A percentile compares a stretch with the other conserved stretches of the same genome.
phyloP scores from a whole-genome alignment of 2,797 vertebrate genomes.

The Stomatorhinus walkeri region DNA sequence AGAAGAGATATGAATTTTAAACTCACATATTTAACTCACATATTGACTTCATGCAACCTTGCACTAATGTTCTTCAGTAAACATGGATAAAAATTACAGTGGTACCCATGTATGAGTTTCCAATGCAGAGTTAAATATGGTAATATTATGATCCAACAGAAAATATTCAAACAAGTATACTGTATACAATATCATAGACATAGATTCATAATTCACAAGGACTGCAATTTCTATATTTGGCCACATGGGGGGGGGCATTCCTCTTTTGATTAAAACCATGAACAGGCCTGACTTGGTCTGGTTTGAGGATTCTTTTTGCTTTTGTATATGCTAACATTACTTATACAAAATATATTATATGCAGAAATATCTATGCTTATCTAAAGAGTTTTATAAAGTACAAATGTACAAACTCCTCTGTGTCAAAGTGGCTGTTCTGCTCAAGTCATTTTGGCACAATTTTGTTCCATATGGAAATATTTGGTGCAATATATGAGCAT shows the following conservation, averaged over 20 bases:
- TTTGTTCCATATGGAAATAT: neutral
- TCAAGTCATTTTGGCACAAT: neutral
- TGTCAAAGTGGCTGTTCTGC: neutral
- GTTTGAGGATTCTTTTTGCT: neutral
- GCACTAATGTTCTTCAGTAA: neutral
- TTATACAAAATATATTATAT: neutral
- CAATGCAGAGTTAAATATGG: neutral
- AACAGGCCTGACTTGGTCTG: neutral
- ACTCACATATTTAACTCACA: neutral
- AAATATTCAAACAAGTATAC: neutral
- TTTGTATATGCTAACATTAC: neutral
- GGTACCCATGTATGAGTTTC: neutral
- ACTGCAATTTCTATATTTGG: neutral
- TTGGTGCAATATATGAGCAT: neutral
- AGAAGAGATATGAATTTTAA: neutral
- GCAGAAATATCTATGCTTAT: neutral
- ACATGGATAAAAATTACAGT: neutral
- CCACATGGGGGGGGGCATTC: neutral
- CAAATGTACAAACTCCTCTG: neutral
- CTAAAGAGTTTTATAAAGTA: neutral
- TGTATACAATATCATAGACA: neutral
- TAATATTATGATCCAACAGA: neutral
- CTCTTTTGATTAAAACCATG: neutral
- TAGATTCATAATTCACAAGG: neutral
- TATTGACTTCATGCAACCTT: neutral